A percentile compares a stretch with the other conserved stretches of the same genome.
Conservation (phyloP, 2,113 vertebrate species). For the Enhydra lutris region DNA sequence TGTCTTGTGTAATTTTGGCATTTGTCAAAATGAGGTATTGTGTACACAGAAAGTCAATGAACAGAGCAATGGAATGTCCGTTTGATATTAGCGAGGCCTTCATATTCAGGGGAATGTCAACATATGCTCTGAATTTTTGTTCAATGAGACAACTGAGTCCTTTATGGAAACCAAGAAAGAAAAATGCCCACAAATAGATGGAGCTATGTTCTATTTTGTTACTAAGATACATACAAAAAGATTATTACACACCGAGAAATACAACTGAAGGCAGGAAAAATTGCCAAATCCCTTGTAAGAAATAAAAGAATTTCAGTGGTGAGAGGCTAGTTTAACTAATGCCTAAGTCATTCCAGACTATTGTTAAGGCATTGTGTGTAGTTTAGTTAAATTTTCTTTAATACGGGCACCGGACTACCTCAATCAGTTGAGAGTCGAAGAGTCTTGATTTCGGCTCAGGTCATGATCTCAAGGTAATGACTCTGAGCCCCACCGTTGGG, state of each 20-base stretch:
- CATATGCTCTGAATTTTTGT: neutral
- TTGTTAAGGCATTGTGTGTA: neutral
- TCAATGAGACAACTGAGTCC: neutral
- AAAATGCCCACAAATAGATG: neutral
- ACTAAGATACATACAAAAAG: neutral
- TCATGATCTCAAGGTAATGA: neutral
- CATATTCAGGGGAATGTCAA: conserved; percentile 28
- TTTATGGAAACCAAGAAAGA: neutral
- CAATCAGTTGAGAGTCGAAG: neutral
- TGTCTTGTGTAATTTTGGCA: neutral
- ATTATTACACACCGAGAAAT: neutral
- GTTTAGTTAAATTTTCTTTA: neutral
- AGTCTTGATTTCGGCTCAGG: neutral
- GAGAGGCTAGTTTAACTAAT: neutral
- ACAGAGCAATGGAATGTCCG: neutral
- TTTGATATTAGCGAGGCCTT: neutral
- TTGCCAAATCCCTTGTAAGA: neutral
- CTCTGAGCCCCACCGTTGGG: neutral
- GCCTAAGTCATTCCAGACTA: neutral
- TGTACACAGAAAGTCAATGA: neutral
- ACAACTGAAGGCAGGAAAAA: neutral
- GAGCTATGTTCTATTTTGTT: neutral
- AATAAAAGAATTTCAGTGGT: neutral
- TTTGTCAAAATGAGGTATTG: neutral
- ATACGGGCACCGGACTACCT: neutral